Conservation (phyloP, 2,113 vertebrate genomes). For the Cranoglanis bouderius region DNA sequence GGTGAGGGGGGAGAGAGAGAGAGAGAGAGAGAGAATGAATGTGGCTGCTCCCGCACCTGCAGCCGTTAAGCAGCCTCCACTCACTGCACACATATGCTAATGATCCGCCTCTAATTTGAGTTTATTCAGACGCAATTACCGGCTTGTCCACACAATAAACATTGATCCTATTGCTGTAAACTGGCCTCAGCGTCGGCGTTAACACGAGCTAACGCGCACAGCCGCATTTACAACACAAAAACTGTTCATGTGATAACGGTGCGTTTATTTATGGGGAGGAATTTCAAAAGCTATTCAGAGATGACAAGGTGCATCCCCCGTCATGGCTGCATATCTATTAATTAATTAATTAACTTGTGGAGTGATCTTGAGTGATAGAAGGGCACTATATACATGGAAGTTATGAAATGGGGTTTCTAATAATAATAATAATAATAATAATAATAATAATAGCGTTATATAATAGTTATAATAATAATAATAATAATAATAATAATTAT, state of each 20-base stretch:
- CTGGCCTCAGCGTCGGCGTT: slow-evolving; percentile 72
- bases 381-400: too few species aligned
- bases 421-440: too few species aligned
- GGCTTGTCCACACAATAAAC: slow-evolving; percentile 91
- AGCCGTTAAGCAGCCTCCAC: slow-evolving; percentile 81
- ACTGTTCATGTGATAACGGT: background rate
- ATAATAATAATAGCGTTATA: too few species aligned
- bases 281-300: background rate
- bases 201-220: slow-evolving; percentile 77
- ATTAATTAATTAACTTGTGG: too few species aligned
- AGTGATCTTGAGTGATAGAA: background rate
- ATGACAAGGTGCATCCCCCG: background rate
- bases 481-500: background rate
- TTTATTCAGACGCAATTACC: slow-evolving; percentile 87
- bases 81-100: slow-evolving; percentile 87
- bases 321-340: background rate
- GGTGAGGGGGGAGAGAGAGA: background rate
- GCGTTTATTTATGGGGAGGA: slow-evolving; percentile 20
- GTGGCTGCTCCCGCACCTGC: slow-evolving; percentile 68
- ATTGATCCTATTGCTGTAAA: slow-evolving; percentile 86
- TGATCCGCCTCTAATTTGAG: slow-evolving; percentile 88
- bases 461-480: too few species aligned
- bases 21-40: slow-evolving; percentile 15
- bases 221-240: slow-evolving; percentile 36
- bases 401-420: background rate